Evolutionary conservation across 2,888 invertebrate species (phyloP), one percentile per base, ranked within the genome.

Genomic region (Bembecia ichneumoniformis): DNA sequence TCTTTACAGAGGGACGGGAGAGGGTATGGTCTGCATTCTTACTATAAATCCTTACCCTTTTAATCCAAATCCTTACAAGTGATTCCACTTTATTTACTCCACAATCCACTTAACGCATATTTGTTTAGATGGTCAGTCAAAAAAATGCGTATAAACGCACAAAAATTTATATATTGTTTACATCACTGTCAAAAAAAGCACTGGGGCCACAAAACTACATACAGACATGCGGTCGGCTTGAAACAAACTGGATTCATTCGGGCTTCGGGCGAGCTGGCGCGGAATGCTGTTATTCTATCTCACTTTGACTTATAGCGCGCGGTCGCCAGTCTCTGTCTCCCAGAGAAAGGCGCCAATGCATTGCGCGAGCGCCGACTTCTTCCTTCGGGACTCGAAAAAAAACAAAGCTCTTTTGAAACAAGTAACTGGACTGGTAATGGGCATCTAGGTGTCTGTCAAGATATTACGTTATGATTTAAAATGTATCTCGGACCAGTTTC

Each of bases 301-400:
- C 77, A 61, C 56, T 84, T 64, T 51, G 51, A 52, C 78, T 46
- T 52, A 47, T 11, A 13, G 48, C 17, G 51, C 45, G 55, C 50
- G 53, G 61, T 50, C 36, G 35, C 59, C 62, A 51, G 55, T 77
- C 74, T 70, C 78, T 52, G 58, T 81, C 65, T 49, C 63, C 57
- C 71, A 64, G 75, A 82, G 82, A 84, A 84, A 84, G 82, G 84
- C 84, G 84, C 86, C 84, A 82, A 75, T 75, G 75, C 62, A 68
- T 67, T 64, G 79, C 82, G 82, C 82, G 74, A 73, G 81, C 82
- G 83, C 82, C 78, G 80, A 72, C 71, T 71, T 69, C 75, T 82
- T 83, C 83, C 83, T 82, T 68, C 77, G 81, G 82, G 81, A 82
- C 70, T 70, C 66, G 68, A 79, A 81, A 81, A 28, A 28, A 83